A percentile compares a stretch with the other conserved stretches of the same genome.
Conservation (phyloP, 2,888 invertebrate species). For the Aspidiotus destructor region DNA sequence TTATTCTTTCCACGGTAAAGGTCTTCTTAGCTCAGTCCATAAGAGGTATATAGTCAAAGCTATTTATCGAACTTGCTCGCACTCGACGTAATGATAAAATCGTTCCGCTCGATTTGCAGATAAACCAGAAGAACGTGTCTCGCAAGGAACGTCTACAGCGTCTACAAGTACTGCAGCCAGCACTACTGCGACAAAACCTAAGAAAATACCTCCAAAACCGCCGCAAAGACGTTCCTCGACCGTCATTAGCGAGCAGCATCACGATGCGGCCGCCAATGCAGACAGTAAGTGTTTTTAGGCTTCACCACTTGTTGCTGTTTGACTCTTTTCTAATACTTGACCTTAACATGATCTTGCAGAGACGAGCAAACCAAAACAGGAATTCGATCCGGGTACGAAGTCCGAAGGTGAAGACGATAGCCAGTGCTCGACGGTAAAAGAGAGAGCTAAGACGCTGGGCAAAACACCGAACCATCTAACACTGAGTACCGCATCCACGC, state of each 20-base stretch:
- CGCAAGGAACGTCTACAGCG: too few species aligned
- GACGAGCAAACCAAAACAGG: slow-evolving; percentile 12
- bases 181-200: slow-evolving; percentile 40
- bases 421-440: slow-evolving; percentile 71
- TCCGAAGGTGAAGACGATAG: slow-evolving; percentile 57
- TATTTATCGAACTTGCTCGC: too few species aligned
- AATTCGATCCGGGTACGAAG: slow-evolving; percentile 34
- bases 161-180: too few species aligned
- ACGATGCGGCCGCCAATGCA: slow-evolving; percentile 45
- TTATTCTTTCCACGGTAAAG: too few species aligned
- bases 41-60: too few species aligned
- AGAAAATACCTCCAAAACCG: slow-evolving; percentile 58
- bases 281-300: slow-evolving; percentile 10
- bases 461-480: slow-evolving; percentile 89
- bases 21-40: too few species aligned
- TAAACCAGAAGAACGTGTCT: too few species aligned
- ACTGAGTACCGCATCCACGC: slow-evolving; percentile 83
- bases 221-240: slow-evolving; percentile 72
- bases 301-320: not conserved
- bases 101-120: too few species aligned
- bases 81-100: too few species aligned
- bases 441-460: slow-evolving; percentile 59
- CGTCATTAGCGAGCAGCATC: slow-evolving; percentile 56
- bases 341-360: not conserved
- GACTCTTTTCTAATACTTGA: not conserved